phyloP scores from a whole-genome alignment of 2,888 invertebrate genomes.

The Lithophane ornitopus region DNA sequence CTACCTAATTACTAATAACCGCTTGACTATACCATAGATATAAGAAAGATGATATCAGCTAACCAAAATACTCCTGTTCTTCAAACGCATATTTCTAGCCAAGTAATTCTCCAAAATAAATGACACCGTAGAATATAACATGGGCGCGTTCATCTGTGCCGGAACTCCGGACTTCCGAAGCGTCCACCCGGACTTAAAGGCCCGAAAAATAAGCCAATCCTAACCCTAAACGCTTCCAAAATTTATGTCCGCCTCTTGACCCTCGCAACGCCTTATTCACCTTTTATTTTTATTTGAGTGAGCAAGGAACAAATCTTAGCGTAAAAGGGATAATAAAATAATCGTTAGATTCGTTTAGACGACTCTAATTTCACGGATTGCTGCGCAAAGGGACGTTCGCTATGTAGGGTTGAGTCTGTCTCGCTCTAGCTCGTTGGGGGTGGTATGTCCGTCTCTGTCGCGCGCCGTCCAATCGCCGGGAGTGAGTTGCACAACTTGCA shows the following conservation, averaged over 20 bases:
- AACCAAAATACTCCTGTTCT: background rate
- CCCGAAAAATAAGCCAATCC: constrained; percentile 87
- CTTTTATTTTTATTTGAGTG: constrained; percentile 91
- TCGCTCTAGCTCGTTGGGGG: constrained; percentile 67
- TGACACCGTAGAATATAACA: constrained; percentile 55
- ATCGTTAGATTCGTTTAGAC: constrained; percentile 91
- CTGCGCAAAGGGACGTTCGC: constrained; percentile 87
- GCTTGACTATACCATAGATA: background rate
- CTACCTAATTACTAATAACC: background rate
- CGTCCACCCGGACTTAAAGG: constrained; percentile 82
- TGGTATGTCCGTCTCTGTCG: constrained; percentile 72
- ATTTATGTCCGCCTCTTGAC: constrained; percentile 88
- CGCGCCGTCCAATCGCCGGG: constrained; percentile 80
- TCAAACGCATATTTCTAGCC: constrained; percentile 22
- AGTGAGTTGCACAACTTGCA: constrained; percentile 76
- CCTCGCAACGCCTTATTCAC: constrained; percentile 88
- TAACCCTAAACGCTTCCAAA: constrained; percentile 84
- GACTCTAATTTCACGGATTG: constrained; percentile 90
- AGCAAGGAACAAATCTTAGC: constrained; percentile 91
- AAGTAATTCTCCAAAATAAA: constrained; percentile 55
- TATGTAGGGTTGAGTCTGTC: constrained; percentile 78
- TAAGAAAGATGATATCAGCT: too few relatives aligned
- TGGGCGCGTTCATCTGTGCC: constrained; percentile 61
- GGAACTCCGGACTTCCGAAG: constrained; percentile 52
- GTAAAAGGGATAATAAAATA: constrained; percentile 91